Evolutionary conservation across 2,797 vertebrate species (phyloP).

Genomic region (Aulostomus chinensis): DNA sequence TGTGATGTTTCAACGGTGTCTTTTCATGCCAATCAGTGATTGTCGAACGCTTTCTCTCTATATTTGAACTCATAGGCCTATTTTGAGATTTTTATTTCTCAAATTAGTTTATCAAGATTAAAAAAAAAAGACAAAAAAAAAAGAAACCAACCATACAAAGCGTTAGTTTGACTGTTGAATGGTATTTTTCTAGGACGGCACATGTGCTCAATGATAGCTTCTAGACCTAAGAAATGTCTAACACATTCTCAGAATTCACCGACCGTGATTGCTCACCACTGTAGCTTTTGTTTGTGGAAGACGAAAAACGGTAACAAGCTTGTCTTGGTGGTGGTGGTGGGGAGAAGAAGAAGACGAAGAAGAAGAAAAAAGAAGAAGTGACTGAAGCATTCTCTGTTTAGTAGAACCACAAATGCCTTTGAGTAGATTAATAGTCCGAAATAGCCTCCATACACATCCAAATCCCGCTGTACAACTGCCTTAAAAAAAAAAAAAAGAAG

Average conservation of each 20-base stretch:
- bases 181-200: conserved; percentile 86
- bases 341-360: no score
- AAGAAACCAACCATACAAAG: no score
- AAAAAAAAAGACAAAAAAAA: conserved; percentile 59
- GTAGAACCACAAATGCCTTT: conserved; percentile 98
- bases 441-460: conserved; percentile 77
- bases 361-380: conserved; percentile 77
- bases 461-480: conserved; percentile 93
- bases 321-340: conserved; percentile 44
- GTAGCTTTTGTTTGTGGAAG: conserved; percentile 91
- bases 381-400: conserved; percentile 85
- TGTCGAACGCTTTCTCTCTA: conserved; percentile 76
- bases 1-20: conserved; percentile 74
- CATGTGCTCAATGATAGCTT: conserved; percentile 84
- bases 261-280: conserved; percentile 81
- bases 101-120: conserved; percentile 74
- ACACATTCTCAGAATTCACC: conserved; percentile 78
- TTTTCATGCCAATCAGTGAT: conserved; percentile 78
- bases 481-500: conserved; percentile 82
- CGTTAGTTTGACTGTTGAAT: conserved; percentile 86
- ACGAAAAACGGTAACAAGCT: conserved; percentile 84
- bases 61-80: conserved; percentile 74
- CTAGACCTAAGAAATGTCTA: conserved; percentile 88
- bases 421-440: conserved; percentile 81
- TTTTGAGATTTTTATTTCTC: conserved; percentile 76